Conservation (phyloP, 2,888 invertebrate species). For the Nudaria mundana region DNA sequence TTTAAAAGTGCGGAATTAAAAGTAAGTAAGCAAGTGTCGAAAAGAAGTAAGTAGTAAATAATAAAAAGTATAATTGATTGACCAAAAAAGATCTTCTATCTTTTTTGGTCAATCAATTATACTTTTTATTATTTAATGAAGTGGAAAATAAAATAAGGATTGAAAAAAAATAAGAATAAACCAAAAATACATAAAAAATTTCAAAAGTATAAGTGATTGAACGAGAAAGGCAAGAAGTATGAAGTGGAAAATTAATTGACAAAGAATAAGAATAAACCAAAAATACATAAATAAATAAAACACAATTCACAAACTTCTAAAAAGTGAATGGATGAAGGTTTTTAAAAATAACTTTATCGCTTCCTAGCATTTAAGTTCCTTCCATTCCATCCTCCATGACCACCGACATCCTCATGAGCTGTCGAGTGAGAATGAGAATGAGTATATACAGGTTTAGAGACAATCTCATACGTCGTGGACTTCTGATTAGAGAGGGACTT, state of each 20-base stretch:
- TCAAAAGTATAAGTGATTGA: neutral
- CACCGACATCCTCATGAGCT: conserved; percentile 81
- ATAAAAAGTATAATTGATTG: no score
- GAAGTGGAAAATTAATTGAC: neutral
- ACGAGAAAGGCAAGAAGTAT: neutral
- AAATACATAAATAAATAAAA: neutral
- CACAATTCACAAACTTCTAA: neutral
- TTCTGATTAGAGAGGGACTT: conserved; percentile 86
- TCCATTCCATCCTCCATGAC: conserved; percentile 79
- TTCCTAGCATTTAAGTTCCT: conserved; percentile 58
- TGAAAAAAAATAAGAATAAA: no score
- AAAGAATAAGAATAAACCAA: neutral
- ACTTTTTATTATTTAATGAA: no score
- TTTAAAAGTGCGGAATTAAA: no score
- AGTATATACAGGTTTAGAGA: conserved; percentile 89
- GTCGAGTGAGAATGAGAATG: conserved; percentile 83
- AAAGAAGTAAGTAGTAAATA: no score
- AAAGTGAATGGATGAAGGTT: neutral
- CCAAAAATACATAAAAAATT: neutral
- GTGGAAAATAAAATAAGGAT: no score
- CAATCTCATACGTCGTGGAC: conserved; percentile 91
- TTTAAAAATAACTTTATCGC: conserved; percentile 29
- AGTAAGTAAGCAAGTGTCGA: no score
- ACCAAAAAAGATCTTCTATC: no score
- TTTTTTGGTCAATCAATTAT: no score